These are phyloP conservation scores for Tursiops truncatus DNA, from an alignment of 2,113 vertebrate species.

Conservation along the genomic window DNA sequence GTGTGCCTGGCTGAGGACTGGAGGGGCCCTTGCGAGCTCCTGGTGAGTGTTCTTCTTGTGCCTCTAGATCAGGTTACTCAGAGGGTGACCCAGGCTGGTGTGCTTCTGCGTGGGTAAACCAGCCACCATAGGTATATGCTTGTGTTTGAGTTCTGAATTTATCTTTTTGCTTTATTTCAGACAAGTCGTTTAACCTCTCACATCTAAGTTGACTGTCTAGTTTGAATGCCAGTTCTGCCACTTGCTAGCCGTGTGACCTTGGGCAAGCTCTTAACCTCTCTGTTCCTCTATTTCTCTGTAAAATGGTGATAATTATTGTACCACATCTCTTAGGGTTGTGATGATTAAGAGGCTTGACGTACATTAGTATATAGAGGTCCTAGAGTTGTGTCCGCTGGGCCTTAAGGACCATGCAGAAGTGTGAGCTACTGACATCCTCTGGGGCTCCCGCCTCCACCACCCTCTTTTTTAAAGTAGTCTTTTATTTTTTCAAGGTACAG, in stretches of 20 bases:
- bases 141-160: background rate
- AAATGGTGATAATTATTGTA: background rate
- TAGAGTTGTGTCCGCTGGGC: fast-evolving
- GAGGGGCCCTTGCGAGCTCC: background rate
- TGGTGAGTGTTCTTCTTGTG: background rate
- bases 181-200: background rate
- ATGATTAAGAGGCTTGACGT: background rate
- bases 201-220: background rate
- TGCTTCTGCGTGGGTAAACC: background rate
- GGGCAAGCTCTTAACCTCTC: background rate
- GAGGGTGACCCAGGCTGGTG: background rate
- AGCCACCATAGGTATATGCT: background rate
- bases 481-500: background rate
- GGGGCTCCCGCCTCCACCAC: background rate
- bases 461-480: background rate
- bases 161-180: background rate
- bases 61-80: background rate
- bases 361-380: no score
- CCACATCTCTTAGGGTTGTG: background rate
- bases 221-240: background rate
- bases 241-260: background rate
- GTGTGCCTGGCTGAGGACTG: background rate
- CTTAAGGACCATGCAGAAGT: background rate
- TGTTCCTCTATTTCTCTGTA: background rate
- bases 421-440: background rate